These are phyloP conservation scores for Lasioglossum oenotherae DNA, from an alignment of 2,888 invertebrate species.

Conservation along the genomic window DNA sequence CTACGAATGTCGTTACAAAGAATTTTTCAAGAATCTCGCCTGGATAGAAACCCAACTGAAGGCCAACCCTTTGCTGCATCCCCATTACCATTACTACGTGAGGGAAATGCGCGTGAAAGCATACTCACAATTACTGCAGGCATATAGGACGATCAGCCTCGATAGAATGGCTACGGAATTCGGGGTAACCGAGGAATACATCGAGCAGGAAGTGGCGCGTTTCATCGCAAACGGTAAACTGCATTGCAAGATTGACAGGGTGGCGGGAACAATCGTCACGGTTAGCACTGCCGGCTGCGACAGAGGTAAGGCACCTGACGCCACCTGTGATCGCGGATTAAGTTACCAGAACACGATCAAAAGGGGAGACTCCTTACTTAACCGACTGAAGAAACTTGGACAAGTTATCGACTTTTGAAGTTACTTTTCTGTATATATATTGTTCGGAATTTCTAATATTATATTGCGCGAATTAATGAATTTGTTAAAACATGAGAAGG, in stretches of 20 bases:
- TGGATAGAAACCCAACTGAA: constrained; percentile 85
- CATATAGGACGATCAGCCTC: constrained; percentile 89
- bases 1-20: constrained; percentile 89
- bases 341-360: constrained; percentile 89
- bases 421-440: not conserved
- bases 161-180: constrained; percentile 89
- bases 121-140: constrained; percentile 89
- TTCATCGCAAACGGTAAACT: constrained; percentile 89
- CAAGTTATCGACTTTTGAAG: constrained; percentile 88
- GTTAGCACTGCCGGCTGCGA: constrained; percentile 84
- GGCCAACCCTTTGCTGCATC: constrained; percentile 87
- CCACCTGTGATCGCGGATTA: constrained; percentile 74
- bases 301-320: constrained; percentile 70
- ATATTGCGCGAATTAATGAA: too few species aligned
- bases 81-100: constrained; percentile 89
- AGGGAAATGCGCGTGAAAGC: constrained; percentile 90
- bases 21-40: constrained; percentile 87
- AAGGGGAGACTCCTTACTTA: constrained; percentile 90
- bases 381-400: constrained; percentile 90
- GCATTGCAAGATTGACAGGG: constrained; percentile 90
- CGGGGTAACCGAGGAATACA: constrained; percentile 88
- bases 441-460: not conserved
- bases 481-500: too few species aligned
- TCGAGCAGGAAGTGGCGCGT: constrained; percentile 86
- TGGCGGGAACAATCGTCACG: constrained; percentile 88